Base-by-base conservation (phyloP, 2,113 vertebrate species). In the Silurus glanis region DNA sequence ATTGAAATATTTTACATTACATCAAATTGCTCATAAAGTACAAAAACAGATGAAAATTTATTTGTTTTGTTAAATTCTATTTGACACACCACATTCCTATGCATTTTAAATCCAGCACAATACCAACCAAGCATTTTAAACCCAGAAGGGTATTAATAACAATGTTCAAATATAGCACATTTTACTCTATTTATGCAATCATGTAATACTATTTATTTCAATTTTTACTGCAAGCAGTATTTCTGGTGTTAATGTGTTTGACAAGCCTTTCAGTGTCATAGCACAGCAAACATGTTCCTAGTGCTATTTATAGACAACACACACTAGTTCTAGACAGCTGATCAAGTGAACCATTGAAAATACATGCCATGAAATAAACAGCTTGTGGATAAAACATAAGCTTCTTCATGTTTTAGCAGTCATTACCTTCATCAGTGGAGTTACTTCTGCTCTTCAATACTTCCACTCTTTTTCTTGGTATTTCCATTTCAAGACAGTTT, bases 351-450 rank as follows among this genome's bases (percentile, higher is more conserved):
- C 45, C 79, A 79, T 14, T 45, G 67, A 83, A 83, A 72, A 51
- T 17, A 28, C 1, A 6, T 25, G 19, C 8, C 25, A 58, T 25
- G 88, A 49, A 86, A 71, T 67, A 21, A 76, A 37, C 25, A 58
- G 17, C 19, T 45, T 74, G 56, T 47, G 56, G 56, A 45, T 61
- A 84, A 51, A 85, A 87, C 89, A 59, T 61, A 9, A 64, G 14
- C 37, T 78, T 85, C 87, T 76, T 84, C 64, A 37, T 87, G 82
- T 82, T 79, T 62, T 45, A 72, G 79, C 87, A 87, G 79, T 85
- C 72, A 89, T 93, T 95, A 95, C 94, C 94, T 95, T 94, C 90
- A 84, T 72, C 84, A 45, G 64, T 88, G 21, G 62, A 45, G 6
- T 58, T 55, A 58, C 49, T 74, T n/a, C 28, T 81, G 16, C 66